Conservation (phyloP, 2,888 invertebrate species). For the Synergus gifuensis region DNA sequence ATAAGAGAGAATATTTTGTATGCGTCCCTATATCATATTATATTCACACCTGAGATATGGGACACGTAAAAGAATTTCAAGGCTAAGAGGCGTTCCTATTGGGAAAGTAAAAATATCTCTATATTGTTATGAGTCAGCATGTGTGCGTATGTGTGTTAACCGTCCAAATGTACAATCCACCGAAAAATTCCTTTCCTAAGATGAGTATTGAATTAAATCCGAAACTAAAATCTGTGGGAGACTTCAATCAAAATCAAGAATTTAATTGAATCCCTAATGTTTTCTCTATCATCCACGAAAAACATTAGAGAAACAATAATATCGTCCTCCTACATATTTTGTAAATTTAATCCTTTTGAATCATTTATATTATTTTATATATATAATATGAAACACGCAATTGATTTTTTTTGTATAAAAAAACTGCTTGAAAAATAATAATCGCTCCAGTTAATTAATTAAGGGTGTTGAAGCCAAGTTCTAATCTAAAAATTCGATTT, state of each 20-base stretch:
- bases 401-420: too few species aligned
- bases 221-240: neutral
- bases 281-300: neutral
- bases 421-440: too few species aligned
- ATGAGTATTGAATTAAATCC: neutral
- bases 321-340: too few species aligned
- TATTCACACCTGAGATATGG: neutral
- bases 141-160: neutral
- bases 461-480: too few species aligned
- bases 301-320: too few species aligned
- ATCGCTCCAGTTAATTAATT: too few species aligned
- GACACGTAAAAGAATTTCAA: neutral
- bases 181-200: neutral
- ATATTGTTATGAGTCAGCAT: neutral
- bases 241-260: conserved; percentile 3
- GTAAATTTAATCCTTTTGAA: too few species aligned
- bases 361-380: too few species aligned
- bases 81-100: neutral
- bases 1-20: neutral
- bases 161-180: neutral
- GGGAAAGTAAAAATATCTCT: neutral
- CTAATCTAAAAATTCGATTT: too few species aligned
- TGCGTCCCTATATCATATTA: neutral
- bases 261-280: neutral
- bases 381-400: too few species aligned